These are phyloP conservation scores for Ariolimax columbianus DNA, from an alignment of 2,888 invertebrate genomes.

Conservation along the genomic window DNA sequence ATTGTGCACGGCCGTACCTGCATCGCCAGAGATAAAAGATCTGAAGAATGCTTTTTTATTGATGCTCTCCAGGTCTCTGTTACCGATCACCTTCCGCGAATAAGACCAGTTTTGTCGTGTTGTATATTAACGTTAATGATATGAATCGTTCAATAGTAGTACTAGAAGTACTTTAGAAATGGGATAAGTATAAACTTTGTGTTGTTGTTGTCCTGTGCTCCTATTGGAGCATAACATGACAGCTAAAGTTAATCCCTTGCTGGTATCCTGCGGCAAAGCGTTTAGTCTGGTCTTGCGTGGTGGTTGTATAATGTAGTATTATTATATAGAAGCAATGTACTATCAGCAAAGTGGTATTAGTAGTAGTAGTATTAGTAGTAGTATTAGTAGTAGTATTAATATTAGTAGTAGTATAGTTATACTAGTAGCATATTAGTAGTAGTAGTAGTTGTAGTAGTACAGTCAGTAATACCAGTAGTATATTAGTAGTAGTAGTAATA, in stretches of 20 bases:
- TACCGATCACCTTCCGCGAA: not conserved
- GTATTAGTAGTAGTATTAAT: not conserved
- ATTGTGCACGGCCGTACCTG: not conserved
- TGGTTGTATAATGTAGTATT: too few relatives aligned
- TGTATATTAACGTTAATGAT: not conserved
- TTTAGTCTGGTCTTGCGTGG: too few relatives aligned
- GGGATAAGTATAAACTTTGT: too few relatives aligned
- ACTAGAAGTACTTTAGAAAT: too few relatives aligned
- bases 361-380: not conserved
- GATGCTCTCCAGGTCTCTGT: not conserved
- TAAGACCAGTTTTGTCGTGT: not conserved
- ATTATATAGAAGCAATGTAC: not conserved
- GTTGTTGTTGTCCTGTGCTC: too few relatives aligned
- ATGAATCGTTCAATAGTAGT: not conserved
- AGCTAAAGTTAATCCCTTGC: too few relatives aligned
- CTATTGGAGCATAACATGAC: too few relatives aligned
- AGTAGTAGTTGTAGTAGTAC: not conserved
- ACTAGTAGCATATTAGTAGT: not conserved
- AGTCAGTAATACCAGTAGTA: not conserved
- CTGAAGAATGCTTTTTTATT: not conserved
- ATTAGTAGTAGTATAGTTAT: not conserved
- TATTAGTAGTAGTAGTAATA: not conserved
- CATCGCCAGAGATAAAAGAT: slow-evolving; percentile 14
- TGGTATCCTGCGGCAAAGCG: too few relatives aligned
- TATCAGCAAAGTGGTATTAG: not conserved